Base-by-base conservation (phyloP, 2,113 vertebrate species). In the Lophius piscatorius region DNA sequence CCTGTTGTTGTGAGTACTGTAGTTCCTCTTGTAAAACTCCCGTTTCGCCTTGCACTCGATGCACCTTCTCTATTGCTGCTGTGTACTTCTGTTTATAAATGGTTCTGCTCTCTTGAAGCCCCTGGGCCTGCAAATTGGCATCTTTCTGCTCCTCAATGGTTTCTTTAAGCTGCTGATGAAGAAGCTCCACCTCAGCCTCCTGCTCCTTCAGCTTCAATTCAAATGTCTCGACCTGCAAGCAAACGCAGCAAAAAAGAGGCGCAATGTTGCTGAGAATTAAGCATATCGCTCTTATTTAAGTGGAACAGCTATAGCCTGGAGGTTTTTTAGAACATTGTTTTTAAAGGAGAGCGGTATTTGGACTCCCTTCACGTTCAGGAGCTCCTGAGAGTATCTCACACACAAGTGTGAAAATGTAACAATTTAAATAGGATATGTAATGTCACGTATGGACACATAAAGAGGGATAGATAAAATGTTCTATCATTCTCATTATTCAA, bases 71-170 rank as follows among this genome's bases (percentile, higher is more conserved):
- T 58, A 81, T 71, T 12, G 74, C 76, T 4, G 59, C n/a, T 1
- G 29, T 41, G 45, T 80, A 90, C 55, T 92, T 94, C 50, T 89
- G 51, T 76, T 89, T 88, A 54, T 88, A 88, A 28, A 82, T 71
- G 14, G 48, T 70, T 20, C 41, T 42, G 0, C 22, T 74, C 38
- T 74, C 78, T 20, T 80, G 56, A 21, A 76, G 82, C 47, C 21
- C 29, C 64, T 77, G 63, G 40, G 58, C 67, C 50, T 49, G 67
- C 24, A 58, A 63, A 11, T 34, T 34, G 51, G 58, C 68, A 50
- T 72, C 57, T 18, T 72, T 65, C 44, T 87, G 49, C 5, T 80
- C 70, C 54, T 81, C 28, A 34, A 79, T 69, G 28, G 86, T 49
- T 59, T 47, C 14, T 39, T 54, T 48, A 44, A 86, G 63, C 26